Base-by-base conservation (phyloP, 2,113 vertebrate genomes). In the Tetrax tetrax region DNA sequence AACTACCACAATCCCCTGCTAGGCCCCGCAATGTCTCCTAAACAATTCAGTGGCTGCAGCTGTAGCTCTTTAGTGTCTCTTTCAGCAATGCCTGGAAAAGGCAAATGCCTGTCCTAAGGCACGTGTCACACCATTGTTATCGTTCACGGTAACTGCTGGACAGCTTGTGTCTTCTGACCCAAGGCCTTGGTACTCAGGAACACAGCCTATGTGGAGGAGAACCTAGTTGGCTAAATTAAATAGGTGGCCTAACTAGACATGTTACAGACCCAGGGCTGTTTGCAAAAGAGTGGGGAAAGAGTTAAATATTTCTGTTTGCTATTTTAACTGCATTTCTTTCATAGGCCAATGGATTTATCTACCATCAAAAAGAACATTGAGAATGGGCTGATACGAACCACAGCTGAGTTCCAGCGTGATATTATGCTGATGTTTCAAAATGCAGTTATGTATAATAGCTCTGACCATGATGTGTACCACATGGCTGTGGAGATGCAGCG, bases 351-450 rank as follows among this genome's bases (percentile, higher is more conserved):
- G 99, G 99, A 99, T 98, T 98, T 99, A 76, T 99, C 99, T 14
- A 99, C 99, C 84, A 99, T 99, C 94, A 99, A 99, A 98, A 99
- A 99, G 97, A 99, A 99, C 97, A 99, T 99, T 25, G 99, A 99
- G 98, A 99, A 99, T 4, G 99, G 99, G 17, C 98, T 99, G 95
- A 99, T 99, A 95, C 98, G 99, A 54, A 99, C 99, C 29, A 99
- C 99, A 12, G 99, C 99, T 1, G 99, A 99, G 97, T 99, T 99
- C 98, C 99, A 99, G 97, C 98, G 99, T 29, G 99, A 99, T 95
- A 99, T 99, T 96, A 99, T 99, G 99, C 98, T 99, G 91, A 99
- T 99, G 99, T 99, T 99, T 96, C 99, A 99, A 98, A 99, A 99
- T 72, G 99, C 99, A 41, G 99, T 99, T 90, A 99, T 99, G 99